Conservation (phyloP, 2,888 invertebrate species). For the Sphaerolaimus hirsutus region DNA sequence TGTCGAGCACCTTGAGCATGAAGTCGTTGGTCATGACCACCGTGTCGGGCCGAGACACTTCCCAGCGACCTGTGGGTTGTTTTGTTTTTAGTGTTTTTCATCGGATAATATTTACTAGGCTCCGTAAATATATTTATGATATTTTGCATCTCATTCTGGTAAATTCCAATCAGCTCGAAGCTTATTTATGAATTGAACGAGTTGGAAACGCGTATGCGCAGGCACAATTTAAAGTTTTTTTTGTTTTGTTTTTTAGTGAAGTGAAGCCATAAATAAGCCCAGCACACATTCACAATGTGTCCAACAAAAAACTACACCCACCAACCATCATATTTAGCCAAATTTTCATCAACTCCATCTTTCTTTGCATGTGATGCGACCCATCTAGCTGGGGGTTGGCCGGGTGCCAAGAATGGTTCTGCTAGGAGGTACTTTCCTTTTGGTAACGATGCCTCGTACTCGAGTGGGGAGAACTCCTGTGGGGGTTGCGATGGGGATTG, state of each 20-base stretch:
- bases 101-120: too few species aligned
- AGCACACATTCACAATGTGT: too few species aligned
- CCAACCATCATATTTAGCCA: slow-evolving; percentile 75
- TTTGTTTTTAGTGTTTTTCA: neutral
- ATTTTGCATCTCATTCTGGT: too few species aligned
- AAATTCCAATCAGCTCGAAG: neutral
- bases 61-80: slow-evolving; percentile 35
- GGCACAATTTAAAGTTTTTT: neutral
- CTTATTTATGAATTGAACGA: neutral
- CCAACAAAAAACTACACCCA: neutral
- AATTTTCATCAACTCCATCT: slow-evolving; percentile 54
- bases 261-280: too few species aligned
- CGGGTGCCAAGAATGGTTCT: too few species aligned
- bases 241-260: too few species aligned
- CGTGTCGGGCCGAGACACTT: slow-evolving; percentile 48
- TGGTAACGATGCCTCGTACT: too few species aligned
- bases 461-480: too few species aligned
- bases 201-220: neutral
- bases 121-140: too few species aligned
- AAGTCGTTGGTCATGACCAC: slow-evolving; percentile 56
- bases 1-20: slow-evolving; percentile 52
- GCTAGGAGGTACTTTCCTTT: too few species aligned
- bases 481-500: too few species aligned
- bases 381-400: too few species aligned
- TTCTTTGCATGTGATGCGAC: slow-evolving; percentile 68